A percentile compares a stretch with the other conserved stretches of the same genome.
Conservation (phyloP, 2,888 invertebrate species). For the Drosophila merina region DNA sequence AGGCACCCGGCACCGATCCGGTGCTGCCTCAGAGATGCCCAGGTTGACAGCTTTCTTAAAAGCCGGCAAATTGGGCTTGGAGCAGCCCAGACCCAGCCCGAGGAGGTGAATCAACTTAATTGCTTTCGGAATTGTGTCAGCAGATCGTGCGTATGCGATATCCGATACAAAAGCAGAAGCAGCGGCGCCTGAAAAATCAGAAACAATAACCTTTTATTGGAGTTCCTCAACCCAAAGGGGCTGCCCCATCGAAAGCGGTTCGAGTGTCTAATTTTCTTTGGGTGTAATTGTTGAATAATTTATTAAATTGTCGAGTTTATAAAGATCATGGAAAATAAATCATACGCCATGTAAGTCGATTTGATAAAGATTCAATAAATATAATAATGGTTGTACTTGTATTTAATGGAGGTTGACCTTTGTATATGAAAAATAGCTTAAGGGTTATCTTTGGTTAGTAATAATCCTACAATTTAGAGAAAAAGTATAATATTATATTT, state of each 20-base stretch:
- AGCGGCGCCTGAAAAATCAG: constrained; percentile 27
- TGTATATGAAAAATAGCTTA: neutral
- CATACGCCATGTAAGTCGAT: constrained; percentile 1
- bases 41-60: constrained; percentile 78
- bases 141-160: constrained; percentile 75
- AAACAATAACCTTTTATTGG: constrained; percentile 22
- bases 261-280: constrained; percentile 7
- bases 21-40: constrained; percentile 5
- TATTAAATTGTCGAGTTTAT: constrained; percentile 11
- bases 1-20: constrained; percentile 52
- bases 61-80: constrained; percentile 52
- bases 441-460: neutral
- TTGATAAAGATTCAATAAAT: neutral
- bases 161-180: constrained; percentile 24
- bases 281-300: constrained; percentile 54
- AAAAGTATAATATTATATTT: no score
- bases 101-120: constrained; percentile 64
- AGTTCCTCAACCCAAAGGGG: neutral
- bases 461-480: neutral
- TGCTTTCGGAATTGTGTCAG: constrained; percentile 78
- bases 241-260: neutral
- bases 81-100: constrained; percentile 46
- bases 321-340: neutral
- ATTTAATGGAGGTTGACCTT: neutral
- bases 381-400: neutral